Base-by-base conservation (phyloP, 2,113 vertebrate genomes). In the Triplophysa dalaica region DNA sequence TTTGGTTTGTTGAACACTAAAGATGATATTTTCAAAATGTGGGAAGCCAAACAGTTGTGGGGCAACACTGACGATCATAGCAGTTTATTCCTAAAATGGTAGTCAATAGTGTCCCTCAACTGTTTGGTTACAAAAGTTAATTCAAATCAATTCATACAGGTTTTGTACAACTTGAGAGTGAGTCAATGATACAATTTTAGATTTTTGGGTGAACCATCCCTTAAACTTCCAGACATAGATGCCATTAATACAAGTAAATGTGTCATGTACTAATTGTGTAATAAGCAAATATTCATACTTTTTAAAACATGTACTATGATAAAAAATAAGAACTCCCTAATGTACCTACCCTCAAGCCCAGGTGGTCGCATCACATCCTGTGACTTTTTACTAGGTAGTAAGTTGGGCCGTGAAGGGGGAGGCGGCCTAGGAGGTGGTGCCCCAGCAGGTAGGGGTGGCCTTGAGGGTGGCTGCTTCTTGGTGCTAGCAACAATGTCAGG, bases 401-500 rank as follows among this genome's bases (percentile, higher is more conserved):
- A 92, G 26, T 91, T 92, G 16, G 94, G 95, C 77, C 95, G 93
- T 12, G 94, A 88, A 1, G 98, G 97, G 0, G 97, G 98, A 0
- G 98, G 98, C 0, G 97, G 97, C 75, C 96, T 92, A 0, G 95
- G 96, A 48, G 97, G 97, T 19, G 96, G 96, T 54, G 91, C 90
- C 1, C 94, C 93, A 0, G 88, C 52, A 1, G 97, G 97, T 86
- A 94, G 96, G 0, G 96, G 97, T 1, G 97, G 97, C 8, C 97
- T 93, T 13, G 93, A 89, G 0, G 98, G 98, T 12, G 93, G 94
- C 50, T 94, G 92, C 75, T 97, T 99, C 91, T 99, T 99, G 11
- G 97, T 99, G 91, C 97, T 99, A 11, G 97, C 97, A 77, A 99
- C 97, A 68, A 99, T 98, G 87, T 99, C 98, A 9, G 98, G 98